Evolutionary conservation across 2,113 vertebrate species (phyloP).

Genomic region (Nibea coibor): DNA sequence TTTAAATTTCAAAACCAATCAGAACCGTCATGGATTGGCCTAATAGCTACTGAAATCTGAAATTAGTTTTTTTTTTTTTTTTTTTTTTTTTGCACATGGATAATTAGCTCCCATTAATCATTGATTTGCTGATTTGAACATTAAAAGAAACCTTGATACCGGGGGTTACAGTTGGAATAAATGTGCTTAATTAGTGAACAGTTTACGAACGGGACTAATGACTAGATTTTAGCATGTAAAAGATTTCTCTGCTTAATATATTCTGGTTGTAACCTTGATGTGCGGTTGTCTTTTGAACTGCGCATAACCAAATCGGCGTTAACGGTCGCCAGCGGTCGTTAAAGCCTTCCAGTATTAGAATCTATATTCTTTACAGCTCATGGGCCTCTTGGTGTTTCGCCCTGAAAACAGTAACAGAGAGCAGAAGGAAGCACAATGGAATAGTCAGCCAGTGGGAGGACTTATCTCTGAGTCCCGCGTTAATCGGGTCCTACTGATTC

Average conservation of each 20-base stretch:
- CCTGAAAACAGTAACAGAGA: slow-evolving; percentile 35
- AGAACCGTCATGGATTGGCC: not conserved
- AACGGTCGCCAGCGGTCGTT: slow-evolving; percentile 7
- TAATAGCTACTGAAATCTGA: not conserved
- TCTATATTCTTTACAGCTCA: not conserved
- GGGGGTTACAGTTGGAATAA: not conserved
- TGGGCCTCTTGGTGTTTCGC: slow-evolving; percentile 22
- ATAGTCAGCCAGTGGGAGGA: slow-evolving; percentile 22
- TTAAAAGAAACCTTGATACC: not conserved
- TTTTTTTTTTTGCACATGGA: not conserved
- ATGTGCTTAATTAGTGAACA: not conserved
- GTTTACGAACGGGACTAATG: not conserved
- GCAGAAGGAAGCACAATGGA: slow-evolving; percentile 37
- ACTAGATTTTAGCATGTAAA: not conserved
- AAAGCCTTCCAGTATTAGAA: slow-evolving; percentile 16
- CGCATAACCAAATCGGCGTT: slow-evolving; percentile 10
- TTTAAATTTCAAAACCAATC: slow-evolving; percentile 9
- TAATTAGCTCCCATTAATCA: slow-evolving; percentile 29
- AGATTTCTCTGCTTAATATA: not conserved
- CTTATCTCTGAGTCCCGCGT: slow-evolving; percentile 57
- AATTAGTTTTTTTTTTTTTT: not conserved
- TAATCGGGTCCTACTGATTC: slow-evolving; percentile 50
- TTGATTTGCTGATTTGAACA: not conserved
- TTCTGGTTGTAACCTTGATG: not conserved
- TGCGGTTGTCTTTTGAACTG: not conserved